A percentile compares a stretch with the other conserved stretches of the same genome.
Evolutionary conservation across 1,140 invertebrate genomes (phyloP).

Genomic region (Dryas iulia): DNA sequence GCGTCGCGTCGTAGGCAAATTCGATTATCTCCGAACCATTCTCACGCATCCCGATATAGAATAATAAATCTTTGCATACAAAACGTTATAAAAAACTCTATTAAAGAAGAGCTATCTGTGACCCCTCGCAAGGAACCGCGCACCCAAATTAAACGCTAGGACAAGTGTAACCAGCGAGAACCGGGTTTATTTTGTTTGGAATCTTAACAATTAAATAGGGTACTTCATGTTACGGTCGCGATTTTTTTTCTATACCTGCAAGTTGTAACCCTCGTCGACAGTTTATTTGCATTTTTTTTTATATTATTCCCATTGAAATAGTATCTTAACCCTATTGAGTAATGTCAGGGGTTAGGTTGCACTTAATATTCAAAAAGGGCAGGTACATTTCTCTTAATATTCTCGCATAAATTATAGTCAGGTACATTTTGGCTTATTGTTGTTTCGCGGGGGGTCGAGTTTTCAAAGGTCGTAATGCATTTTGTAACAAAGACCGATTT

Average conservation of each 20-base stretch:
- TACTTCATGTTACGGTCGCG: constrained; percentile 58
- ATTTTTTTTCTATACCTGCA: constrained; percentile 68
- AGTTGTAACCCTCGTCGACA: constrained; percentile 67
- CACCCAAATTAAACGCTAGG: constrained; percentile 77
- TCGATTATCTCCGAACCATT: constrained; percentile 74
- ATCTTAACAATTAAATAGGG: constrained; percentile 43
- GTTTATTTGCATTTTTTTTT: constrained; percentile 79
- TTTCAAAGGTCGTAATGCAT: constrained; percentile 47
- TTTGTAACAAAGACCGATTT: constrained; percentile 34
- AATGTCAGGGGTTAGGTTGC: constrained; percentile 80
- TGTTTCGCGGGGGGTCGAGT: constrained; percentile 48
- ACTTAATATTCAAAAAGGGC: constrained; percentile 81
- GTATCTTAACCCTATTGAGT: constrained; percentile 78
- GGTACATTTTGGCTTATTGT: constrained; percentile 79
- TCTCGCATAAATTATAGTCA: constrained; percentile 82
- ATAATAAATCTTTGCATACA: constrained; percentile 79
- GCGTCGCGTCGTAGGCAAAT: constrained; percentile 72
- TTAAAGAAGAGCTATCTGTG: constrained; percentile 76
- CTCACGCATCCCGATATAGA: constrained; percentile 69
- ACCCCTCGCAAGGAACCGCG: constrained; percentile 58
- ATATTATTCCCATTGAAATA: constrained; percentile 77
- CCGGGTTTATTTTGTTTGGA: constrained; percentile 31
- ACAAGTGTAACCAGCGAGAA: constrained; percentile 68
- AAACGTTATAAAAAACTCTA: constrained; percentile 69
- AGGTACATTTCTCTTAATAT: constrained; percentile 80